Conservation (phyloP, 2,113 vertebrate species). For the Gallinago undulata region DNA sequence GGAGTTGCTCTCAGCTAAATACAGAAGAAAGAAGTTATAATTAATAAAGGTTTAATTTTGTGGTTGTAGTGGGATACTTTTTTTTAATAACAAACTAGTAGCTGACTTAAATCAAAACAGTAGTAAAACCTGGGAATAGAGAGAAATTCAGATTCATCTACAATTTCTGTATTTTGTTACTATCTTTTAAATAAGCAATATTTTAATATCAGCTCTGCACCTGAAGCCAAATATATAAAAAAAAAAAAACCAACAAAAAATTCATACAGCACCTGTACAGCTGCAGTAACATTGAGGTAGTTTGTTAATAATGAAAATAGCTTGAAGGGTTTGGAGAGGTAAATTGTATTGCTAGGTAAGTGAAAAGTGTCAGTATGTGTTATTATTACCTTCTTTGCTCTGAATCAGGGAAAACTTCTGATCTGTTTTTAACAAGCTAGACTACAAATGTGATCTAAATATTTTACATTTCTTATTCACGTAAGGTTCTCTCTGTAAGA, state of each 20-base stretch:
- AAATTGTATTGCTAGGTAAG: neutral
- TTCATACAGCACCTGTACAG: neutral
- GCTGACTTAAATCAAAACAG: neutral
- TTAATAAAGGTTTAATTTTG: neutral
- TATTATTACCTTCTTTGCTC: slow-evolving; percentile 1
- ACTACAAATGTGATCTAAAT: neutral
- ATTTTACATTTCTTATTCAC: neutral
- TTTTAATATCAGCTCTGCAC: neutral
- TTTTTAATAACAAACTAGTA: neutral
- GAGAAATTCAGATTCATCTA: neutral
- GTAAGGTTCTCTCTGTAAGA: neutral
- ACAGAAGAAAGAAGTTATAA: neutral
- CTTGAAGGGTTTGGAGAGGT: neutral
- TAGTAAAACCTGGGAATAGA: neutral
- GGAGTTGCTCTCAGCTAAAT: neutral
- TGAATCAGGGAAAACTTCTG: neutral
- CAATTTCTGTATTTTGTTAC: neutral
- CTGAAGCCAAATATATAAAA: neutral
- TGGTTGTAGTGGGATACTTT: neutral
- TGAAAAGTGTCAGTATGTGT: neutral
- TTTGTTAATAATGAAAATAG: slow-evolving; percentile 21
- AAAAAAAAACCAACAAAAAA: neutral
- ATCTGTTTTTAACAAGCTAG: slow-evolving; percentile 1
- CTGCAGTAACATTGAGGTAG: neutral
- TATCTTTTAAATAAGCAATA: neutral